Conservation (phyloP, 1,140 invertebrate species). For the Theocolax elegans region DNA sequence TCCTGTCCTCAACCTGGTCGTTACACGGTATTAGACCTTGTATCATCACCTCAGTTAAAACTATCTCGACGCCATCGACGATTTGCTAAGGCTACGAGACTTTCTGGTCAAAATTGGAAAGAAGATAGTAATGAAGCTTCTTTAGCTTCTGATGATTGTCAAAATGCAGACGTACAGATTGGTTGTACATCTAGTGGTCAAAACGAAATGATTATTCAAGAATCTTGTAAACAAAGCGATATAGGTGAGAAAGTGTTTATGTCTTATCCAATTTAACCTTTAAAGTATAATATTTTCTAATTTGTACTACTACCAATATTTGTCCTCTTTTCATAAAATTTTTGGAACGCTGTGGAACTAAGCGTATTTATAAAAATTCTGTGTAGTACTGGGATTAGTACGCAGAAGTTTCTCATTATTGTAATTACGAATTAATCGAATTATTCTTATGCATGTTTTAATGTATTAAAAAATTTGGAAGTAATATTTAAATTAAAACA, state of each 20-base stretch:
- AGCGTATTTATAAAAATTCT: too few species aligned
- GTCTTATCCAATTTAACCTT: too few species aligned
- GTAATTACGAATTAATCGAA: too few species aligned
- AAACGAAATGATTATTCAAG: slow-evolving; percentile 61
- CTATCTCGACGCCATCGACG: slow-evolving; percentile 50
- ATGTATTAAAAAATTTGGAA: too few species aligned
- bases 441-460: too few species aligned
- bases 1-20: slow-evolving; percentile 67
- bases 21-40: slow-evolving; percentile 56
- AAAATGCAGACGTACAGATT: slow-evolving; percentile 57
- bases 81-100: slow-evolving; percentile 38
- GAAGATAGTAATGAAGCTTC: slow-evolving; percentile 32
- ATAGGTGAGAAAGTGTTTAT: slow-evolving; percentile 54
- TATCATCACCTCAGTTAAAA: slow-evolving; percentile 46
- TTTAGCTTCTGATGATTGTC: slow-evolving; percentile 50
- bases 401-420: too few species aligned
- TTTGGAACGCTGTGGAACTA: too few species aligned
- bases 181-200: slow-evolving; percentile 60
- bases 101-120: slow-evolving; percentile 38
- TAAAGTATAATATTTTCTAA: too few species aligned
- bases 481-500: too few species aligned
- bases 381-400: too few species aligned
- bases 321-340: too few species aligned
- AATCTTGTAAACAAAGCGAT: slow-evolving; percentile 58
- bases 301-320: too few species aligned